Evolutionary conservation across 2,113 vertebrate genomes (phyloP).

Genomic region (Podarcis muralis): DNA sequence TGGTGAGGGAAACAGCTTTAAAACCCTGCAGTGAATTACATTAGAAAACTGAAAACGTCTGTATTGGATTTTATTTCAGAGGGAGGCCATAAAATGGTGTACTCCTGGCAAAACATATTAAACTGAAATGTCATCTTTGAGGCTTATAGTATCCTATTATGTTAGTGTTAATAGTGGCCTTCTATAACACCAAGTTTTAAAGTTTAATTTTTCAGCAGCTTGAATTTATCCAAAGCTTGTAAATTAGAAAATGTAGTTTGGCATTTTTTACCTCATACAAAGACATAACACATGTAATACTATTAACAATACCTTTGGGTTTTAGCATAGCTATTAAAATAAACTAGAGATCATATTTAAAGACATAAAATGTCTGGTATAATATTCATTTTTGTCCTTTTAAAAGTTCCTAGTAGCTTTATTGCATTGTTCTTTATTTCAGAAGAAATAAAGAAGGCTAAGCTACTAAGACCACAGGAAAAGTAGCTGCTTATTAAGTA

Average conservation of each 20-base stretch:
- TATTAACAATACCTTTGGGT: constrained; percentile 72
- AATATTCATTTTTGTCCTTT: constrained; percentile 65
- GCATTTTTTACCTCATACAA: constrained; percentile 69
- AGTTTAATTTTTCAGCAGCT: constrained; percentile 78
- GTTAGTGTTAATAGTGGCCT: constrained; percentile 75
- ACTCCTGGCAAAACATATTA: constrained; percentile 75
- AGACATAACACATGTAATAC: constrained; percentile 68
- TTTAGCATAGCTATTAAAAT: constrained; percentile 74
- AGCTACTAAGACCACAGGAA: constrained; percentile 36
- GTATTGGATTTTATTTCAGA: constrained; percentile 76
- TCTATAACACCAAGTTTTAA: constrained; percentile 77
- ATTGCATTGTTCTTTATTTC: constrained; percentile 43
- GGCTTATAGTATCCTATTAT: constrained; percentile 76
- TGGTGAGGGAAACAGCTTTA: constrained; percentile 81
- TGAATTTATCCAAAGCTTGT: constrained; percentile 75
- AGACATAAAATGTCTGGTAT: constrained; percentile 67
- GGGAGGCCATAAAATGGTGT: constrained; percentile 73
- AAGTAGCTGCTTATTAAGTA: constrained; percentile 50
- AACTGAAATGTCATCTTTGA: constrained; percentile 75
- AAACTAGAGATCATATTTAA: constrained; percentile 73
- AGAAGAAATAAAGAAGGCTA: constrained; percentile 46
- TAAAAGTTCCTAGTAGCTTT: constrained; percentile 49
- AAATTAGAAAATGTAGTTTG: constrained; percentile 79
- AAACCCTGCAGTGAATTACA: constrained; percentile 83
- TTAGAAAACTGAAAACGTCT: constrained; percentile 85